phyloP scores from a whole-genome alignment of 2,888 invertebrate genomes.

The Stictocephala bisonia region DNA sequence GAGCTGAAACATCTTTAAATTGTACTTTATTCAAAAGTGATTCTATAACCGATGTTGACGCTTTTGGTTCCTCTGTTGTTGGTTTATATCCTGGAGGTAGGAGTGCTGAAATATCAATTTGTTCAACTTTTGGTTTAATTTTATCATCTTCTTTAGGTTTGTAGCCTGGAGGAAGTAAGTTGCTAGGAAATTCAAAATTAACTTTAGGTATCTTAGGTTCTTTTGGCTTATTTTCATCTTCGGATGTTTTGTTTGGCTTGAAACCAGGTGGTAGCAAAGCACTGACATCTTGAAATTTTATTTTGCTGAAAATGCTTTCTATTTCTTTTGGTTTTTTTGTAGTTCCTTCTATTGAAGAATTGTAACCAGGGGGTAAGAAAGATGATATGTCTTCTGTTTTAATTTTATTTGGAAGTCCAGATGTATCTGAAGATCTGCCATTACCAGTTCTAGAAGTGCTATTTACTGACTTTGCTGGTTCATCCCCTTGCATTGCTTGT shows the following conservation, averaged over 20 bases:
- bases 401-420: conserved; percentile 64
- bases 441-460: conserved; percentile 50
- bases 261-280: conserved; percentile 70
- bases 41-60: conserved; percentile 53
- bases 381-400: conserved; percentile 71
- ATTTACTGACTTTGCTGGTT: conserved; percentile 30
- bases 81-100: conserved; percentile 53
- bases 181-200: conserved; percentile 56
- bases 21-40: conserved; percentile 61
- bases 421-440: conserved; percentile 53
- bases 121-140: conserved; percentile 27
- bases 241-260: conserved; percentile 61
- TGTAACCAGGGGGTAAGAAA: conserved; percentile 76
- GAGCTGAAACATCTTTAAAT: conserved; percentile 62
- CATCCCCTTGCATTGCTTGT: conserved; percentile 64
- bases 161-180: conserved; percentile 71
- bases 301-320: conserved; percentile 60
- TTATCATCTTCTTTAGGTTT: conserved; percentile 61
- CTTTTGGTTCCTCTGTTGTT: conserved; percentile 38
- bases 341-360: conserved; percentile 63
- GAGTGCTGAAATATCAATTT: conserved; percentile 43
- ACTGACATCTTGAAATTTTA: conserved; percentile 60
- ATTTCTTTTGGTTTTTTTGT: conserved; percentile 53
- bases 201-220: conserved; percentile 59
- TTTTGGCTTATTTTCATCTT: conserved; percentile 48